A percentile compares a stretch with the other conserved stretches of the same genome.
Evolutionary conservation across 1,140 invertebrate genomes (phyloP).

Genomic region (Apis florea): DNA sequence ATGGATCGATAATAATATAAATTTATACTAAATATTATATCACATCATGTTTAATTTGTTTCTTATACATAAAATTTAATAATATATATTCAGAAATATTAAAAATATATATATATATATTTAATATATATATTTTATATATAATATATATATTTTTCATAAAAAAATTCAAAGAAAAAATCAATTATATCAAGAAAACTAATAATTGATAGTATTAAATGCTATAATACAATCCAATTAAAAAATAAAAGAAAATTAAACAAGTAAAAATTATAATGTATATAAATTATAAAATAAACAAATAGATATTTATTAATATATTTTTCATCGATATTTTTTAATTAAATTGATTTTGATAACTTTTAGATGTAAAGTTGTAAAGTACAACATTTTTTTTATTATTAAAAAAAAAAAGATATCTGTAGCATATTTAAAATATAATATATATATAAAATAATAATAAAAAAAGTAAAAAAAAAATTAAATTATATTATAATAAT

Average conservation of each 20-base stretch:
- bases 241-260: no score
- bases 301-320: not conserved
- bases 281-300: not conserved
- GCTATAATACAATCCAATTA: not conserved
- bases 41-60: not conserved
- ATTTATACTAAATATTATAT: slow-evolving; percentile 13
- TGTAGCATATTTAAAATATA: not conserved
- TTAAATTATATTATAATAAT: not conserved
- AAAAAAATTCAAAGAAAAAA: not conserved
- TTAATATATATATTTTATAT: not conserved
- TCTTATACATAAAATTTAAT: not conserved
- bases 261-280: not conserved
- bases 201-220: not conserved
- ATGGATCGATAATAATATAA: slow-evolving; percentile 26
- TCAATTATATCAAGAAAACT: not conserved
- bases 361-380: not conserved
- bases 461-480: not conserved
- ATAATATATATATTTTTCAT: not conserved
- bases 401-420: not conserved
- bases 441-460: not conserved
- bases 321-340: not conserved
- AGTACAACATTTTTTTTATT: not conserved
- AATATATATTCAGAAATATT: not conserved
- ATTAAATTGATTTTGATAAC: not conserved
- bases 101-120: not conserved